A percentile compares a stretch with the other conserved stretches of the same genome.
These are phyloP conservation scores for Leucophora obtusa DNA, from an alignment of 2,888 invertebrate species.

Conservation along the genomic window DNA sequence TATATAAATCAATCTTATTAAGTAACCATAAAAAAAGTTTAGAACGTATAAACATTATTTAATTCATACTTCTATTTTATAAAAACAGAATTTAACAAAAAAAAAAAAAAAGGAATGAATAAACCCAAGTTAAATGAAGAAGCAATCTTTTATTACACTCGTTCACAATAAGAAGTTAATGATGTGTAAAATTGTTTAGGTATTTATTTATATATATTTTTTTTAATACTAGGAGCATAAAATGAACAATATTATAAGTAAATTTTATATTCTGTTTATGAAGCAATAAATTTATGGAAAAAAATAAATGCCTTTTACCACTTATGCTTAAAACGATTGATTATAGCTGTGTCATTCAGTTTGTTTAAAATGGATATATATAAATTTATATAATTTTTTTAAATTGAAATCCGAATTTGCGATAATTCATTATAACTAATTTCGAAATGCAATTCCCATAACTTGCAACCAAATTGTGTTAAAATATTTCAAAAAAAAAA, in stretches of 20 bases:
- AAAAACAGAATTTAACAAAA: background rate
- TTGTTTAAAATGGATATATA: background rate
- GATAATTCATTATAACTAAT: too few relatives aligned
- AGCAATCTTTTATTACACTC: slow-evolving; percentile 41
- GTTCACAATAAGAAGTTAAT: slow-evolving; percentile 59
- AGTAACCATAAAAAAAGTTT: slow-evolving; percentile 45
- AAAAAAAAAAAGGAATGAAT: background rate
- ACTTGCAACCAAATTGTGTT: too few relatives aligned
- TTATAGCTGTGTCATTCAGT: background rate
- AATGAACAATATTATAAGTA: slow-evolving; percentile 26
- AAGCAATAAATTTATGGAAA: slow-evolving; percentile 38
- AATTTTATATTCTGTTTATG: slow-evolving; percentile 39
- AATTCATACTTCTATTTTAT: slow-evolving; percentile 6
- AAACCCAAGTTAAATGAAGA: slow-evolving; percentile 2
- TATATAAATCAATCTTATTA: slow-evolving; percentile 61
- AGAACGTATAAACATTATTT: slow-evolving; percentile 1
- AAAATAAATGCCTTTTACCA: background rate
- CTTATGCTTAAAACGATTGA: too few relatives aligned
- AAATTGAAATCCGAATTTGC: too few relatives aligned
- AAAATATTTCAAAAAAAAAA: too few relatives aligned
- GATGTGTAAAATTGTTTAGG: slow-evolving; percentile 62
- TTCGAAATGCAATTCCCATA: too few relatives aligned
- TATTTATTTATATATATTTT: slow-evolving; percentile 47
- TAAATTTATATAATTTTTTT: too few relatives aligned
- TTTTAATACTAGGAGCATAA: background rate